Base-by-base conservation (phyloP, 2,888 invertebrate genomes). In the Tetranychus truncatus region DNA sequence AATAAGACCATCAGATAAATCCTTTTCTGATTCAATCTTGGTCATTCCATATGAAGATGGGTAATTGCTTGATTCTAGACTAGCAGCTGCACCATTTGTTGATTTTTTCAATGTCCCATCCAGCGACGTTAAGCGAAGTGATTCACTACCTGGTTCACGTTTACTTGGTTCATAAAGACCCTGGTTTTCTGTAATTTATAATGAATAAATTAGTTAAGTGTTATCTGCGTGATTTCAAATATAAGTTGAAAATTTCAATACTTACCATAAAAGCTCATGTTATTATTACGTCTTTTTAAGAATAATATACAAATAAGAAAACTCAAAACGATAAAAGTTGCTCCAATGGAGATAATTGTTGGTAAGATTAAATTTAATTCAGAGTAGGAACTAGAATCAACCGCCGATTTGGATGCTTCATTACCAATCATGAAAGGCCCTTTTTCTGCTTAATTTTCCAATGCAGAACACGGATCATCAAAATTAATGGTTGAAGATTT, bases 21-120 rank as follows among this genome's bases (percentile, higher is more conserved):
- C 55, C 15, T 65, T 73, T 24, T 69, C 69, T 20, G 20, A 74
- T 11, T 45, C 65, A 45, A 77, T 76, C 21, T 76, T 76, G 45
- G 77, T 76, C 77, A 77, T 77, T 20, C 76, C 77, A 44, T 77
- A 77, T 11, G 77, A 76, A 20, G 69, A 72, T 34, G 76, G 77
- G 44, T 72, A 77, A 69, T 77, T 71, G 65, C 73, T 71, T 18
- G 67, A 44, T 34, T 74, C 75, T 45, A 69, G 66, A 45, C 71
- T 66, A 7, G 71, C 65, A 45, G 15, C n/a, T 44, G 71, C 72
- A 71, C 66, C 65, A 72, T 21, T 45, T 71, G 69, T 69, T 71
- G 76, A 73, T 67, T 76, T 73, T 45, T 65, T 46, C 45, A 66
- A 65, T 7, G 15, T 45, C n/a, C 74, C 65, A 72, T 77, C 77